Evolutionary conservation across 2,888 invertebrate genomes (phyloP), one percentile per base, ranked within the genome.

Genomic region (Drosophila putrida): DNA sequence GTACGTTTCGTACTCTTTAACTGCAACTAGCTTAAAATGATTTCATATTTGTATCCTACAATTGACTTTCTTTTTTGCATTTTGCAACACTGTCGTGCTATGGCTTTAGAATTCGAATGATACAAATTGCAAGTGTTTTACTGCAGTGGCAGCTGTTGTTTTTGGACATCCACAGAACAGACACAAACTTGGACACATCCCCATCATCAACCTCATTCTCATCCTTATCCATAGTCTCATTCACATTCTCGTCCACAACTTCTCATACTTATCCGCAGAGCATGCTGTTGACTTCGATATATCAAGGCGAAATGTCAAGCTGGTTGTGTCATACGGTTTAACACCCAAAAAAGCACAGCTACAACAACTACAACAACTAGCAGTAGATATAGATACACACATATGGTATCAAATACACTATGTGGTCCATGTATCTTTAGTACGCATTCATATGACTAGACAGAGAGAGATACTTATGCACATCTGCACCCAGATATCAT

Each of bases 61-160:
- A 13, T 31, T 39, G 4, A 6, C 6, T 25, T 4, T 5, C 8
- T 9, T 51, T 39, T 31, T 5, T 13, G 0, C 43, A 11, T 8
- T 60, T 35, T 51, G 53, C 75, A 75, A 70, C 75, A 71, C 41
- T 75, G 75, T 71, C 20, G 38, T 13, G 36, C 41, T 33, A 25
- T 71, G 49, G 28, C 57, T 41, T 60, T 13, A 25, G 41, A 51
- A 60, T 53, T 39, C 11, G 50, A 53, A 66, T 46, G 62, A 47
- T 39, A 78, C 71, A 72, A 82, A 72, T 79, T 85, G 71, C 53
- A 80, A 71, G 68, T 72, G 66, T 77, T 88, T 82, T 63, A 78
- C 62, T 74, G 83, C 86, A 78, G 53, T 47, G 68, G 28, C 88
- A 88, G 80, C 88, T 85, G 88, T 71, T 84, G 88, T 35, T 36